A percentile compares a stretch with the other conserved stretches of the same genome.
Conservation (phyloP, 2,888 invertebrate genomes). For the Microctonus brassicae region DNA sequence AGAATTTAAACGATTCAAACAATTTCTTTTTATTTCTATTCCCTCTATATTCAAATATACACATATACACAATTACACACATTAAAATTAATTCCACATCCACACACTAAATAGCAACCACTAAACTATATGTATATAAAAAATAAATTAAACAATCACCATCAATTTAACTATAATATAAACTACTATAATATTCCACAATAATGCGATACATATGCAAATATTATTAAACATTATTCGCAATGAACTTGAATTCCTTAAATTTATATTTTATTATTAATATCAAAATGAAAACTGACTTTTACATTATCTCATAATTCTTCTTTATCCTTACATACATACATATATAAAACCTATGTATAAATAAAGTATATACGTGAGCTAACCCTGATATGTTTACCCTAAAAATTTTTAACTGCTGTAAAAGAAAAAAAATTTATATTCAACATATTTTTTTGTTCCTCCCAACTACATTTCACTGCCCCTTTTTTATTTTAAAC, state of each 20-base stretch:
- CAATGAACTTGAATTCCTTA: not conserved
- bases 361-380: too few species aligned
- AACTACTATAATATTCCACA: not conserved
- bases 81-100: not conserved
- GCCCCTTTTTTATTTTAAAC: not conserved
- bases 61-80: not conserved
- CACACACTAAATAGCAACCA: not conserved
- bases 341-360: not conserved
- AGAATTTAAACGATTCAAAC: conserved; percentile 59
- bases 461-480: not conserved
- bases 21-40: conserved; percentile 19
- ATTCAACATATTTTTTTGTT: not conserved
- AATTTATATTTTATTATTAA: not conserved
- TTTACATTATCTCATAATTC: not conserved
- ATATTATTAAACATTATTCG: not conserved
- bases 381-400: not conserved
- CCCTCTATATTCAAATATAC: not conserved
- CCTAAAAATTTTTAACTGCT: not conserved
- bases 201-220: not conserved
- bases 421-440: not conserved
- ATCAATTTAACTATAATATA: not conserved
- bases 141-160: not conserved
- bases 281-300: not conserved
- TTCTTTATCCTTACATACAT: not conserved
- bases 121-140: not conserved